Evolutionary conservation across 2,113 vertebrate species (phyloP), one percentile per base, ranked within the genome.

Genomic region (Anhinga rufa): DNA sequence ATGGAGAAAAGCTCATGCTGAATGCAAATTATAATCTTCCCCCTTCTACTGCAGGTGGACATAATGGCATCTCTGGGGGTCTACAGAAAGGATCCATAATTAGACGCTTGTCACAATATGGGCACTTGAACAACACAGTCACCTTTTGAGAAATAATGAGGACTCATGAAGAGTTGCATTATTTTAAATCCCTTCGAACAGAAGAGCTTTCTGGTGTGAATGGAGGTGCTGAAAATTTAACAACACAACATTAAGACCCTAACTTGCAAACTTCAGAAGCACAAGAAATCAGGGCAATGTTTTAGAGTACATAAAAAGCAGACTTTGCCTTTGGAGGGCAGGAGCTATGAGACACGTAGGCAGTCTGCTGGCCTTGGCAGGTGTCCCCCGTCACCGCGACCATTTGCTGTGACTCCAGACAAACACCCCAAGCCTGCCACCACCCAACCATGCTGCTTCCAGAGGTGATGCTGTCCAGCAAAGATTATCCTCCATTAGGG

Each of bases 1-100:
- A 92, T 4, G 54, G 71, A 75, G 82, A 51, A 88, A 90, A 81
- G 54, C 75, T 88, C 91, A 17, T 6, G 62, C 70, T 90, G 93
- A 86, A 97, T 72, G 85, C 82, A 96, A 90, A 96, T 96, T 13
- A 66, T 48, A 34, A 74, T 80, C 90, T 82, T 68, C 64, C n/a
- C 64, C 10, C 49, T 61, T 52, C 57, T 74, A 3, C 24, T 72
- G 88, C 74, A 48, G 85, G 7, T 55, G 79, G 88, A 71, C 88
- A 60, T 54, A 95, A 96, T 94, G 92, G 82, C 87, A 88, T 80
- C 94, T 85, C 87, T 44, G 66, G 91, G 77, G 62, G 92, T 38
- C 80, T 54, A 14, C 34, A 29, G 61, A 64, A 92, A 88, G 81
- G 86, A 70, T 68, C 77, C 21, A 0, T 94, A 82, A 97, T 85